Conservation (phyloP, 2,797 vertebrate species). For the Lepilemur ruficaudatus region DNA sequence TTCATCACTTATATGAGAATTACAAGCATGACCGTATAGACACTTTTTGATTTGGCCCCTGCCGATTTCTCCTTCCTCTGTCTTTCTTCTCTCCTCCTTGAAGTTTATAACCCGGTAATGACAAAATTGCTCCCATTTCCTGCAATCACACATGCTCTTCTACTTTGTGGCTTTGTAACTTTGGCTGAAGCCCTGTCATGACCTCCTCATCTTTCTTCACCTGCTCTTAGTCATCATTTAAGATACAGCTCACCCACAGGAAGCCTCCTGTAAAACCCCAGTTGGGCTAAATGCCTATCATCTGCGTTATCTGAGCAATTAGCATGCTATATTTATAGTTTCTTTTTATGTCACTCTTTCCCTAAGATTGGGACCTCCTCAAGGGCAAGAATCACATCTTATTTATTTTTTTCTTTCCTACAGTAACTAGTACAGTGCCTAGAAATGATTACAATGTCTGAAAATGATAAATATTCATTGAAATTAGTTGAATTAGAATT, state of each 20-base stretch:
- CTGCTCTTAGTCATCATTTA: constrained; percentile 58
- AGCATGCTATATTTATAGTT: neutral
- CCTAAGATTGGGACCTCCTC: neutral
- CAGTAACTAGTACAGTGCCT: neutral
- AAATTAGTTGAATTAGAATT: neutral
- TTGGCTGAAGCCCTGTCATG: neutral
- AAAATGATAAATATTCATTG: neutral
- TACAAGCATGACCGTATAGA: neutral
- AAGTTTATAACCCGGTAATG: constrained; percentile 39
- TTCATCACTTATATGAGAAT: neutral
- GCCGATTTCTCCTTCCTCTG: neutral
- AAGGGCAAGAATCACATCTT: neutral
- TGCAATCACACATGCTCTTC: neutral
- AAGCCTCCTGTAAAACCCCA: constrained; percentile 27
- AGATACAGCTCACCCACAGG: neutral
- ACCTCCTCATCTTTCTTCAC: constrained; percentile 56
- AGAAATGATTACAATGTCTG: neutral
- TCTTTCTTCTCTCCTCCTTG: constrained; percentile 37
- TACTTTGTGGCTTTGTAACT: constrained; percentile 42
- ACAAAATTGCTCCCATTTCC: constrained; percentile 62
- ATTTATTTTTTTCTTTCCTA: neutral
- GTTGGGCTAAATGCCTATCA: neutral
- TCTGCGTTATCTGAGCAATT: neutral
- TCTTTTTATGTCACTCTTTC: neutral
- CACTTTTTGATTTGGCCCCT: neutral